These are phyloP conservation scores for Metridium senile DNA, from an alignment of 92 coral and sea anemone genomes.

Conservation along the genomic window DNA sequence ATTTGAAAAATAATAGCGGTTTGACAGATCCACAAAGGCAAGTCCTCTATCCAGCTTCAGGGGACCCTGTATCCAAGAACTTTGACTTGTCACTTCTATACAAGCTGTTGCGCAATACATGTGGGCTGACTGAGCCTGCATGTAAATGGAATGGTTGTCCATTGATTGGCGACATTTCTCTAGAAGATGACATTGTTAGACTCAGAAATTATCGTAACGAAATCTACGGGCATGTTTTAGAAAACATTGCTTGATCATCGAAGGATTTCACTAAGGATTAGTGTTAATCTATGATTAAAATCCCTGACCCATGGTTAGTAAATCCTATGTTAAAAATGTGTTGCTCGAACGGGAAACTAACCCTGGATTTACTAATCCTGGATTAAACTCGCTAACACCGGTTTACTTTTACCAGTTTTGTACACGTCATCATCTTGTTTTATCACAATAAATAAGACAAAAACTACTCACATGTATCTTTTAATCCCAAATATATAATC, in stretches of 20 bases:
- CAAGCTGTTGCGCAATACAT: constrained; percentile 12
- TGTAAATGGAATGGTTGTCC: constrained; percentile 14
- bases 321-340: too few relatives aligned
- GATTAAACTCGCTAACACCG: too few relatives aligned
- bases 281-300: background rate
- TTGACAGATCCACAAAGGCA: constrained; percentile 8
- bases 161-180: background rate
- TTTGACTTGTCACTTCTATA: constrained; percentile 9
- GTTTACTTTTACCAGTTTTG: too few relatives aligned
- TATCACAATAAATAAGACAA: too few relatives aligned
- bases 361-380: too few relatives aligned
- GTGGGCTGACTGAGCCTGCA: background rate
- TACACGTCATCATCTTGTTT: too few relatives aligned
- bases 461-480: too few relatives aligned
- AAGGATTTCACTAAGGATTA: background rate
- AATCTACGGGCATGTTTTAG: background rate
- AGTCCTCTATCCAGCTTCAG: background rate
- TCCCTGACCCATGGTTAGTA: too few relatives aligned
- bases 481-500: too few relatives aligned
- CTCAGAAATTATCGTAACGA: constrained; percentile 4
- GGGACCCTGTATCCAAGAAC: background rate
- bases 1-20: background rate
- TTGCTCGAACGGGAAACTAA: too few relatives aligned
- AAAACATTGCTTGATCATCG: background rate
- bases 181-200: constrained; percentile 12